A percentile compares a stretch with the other conserved stretches of the same genome.
Evolutionary conservation across 2,888 invertebrate species (phyloP).

Genomic region (Drosophila siamana): DNA sequence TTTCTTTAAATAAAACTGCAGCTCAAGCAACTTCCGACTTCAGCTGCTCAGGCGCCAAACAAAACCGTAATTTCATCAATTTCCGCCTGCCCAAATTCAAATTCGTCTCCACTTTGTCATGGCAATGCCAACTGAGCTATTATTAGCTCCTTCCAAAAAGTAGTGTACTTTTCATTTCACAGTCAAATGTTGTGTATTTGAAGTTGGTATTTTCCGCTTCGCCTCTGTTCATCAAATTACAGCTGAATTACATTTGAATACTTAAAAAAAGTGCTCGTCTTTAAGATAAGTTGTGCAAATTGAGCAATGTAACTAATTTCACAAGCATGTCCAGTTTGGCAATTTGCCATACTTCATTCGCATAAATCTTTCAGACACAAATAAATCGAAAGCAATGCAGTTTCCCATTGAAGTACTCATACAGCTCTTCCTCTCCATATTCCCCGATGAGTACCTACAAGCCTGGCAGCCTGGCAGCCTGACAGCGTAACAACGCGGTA

Average conservation of each 20-base stretch:
- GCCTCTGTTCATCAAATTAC: neutral
- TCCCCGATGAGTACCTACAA: neutral
- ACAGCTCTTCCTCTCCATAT: neutral
- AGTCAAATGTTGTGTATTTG: slow-evolving; percentile 12
- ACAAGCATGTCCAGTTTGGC: slow-evolving; percentile 30
- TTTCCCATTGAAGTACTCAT: slow-evolving; percentile 39
- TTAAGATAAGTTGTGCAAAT: slow-evolving; percentile 5
- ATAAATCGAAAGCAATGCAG: slow-evolving; percentile 77
- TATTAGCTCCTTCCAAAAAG: slow-evolving; percentile 40
- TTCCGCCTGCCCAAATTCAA: slow-evolving; percentile 72
- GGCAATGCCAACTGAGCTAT: slow-evolving; percentile 44
- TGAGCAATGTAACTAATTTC: slow-evolving; percentile 33
- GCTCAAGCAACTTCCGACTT: slow-evolving; percentile 57
- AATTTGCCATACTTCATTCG: slow-evolving; percentile 40
- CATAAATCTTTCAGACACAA: slow-evolving; percentile 71
- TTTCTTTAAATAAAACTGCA: slow-evolving; percentile 62
- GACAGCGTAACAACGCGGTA: slow-evolving; percentile 7
- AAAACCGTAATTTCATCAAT: slow-evolving; percentile 73
- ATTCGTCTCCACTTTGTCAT: slow-evolving; percentile 51
- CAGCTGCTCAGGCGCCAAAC: slow-evolving; percentile 35
- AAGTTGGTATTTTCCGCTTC: neutral
- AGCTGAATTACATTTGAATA: neutral
- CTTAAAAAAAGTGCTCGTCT: neutral
- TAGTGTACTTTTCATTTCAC: slow-evolving; percentile 53
- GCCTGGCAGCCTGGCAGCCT: neutral